Evolutionary conservation across 2,888 invertebrate genomes (phyloP), one percentile per base, ranked within the genome.

Genomic region (Agapostemon virescens): DNA sequence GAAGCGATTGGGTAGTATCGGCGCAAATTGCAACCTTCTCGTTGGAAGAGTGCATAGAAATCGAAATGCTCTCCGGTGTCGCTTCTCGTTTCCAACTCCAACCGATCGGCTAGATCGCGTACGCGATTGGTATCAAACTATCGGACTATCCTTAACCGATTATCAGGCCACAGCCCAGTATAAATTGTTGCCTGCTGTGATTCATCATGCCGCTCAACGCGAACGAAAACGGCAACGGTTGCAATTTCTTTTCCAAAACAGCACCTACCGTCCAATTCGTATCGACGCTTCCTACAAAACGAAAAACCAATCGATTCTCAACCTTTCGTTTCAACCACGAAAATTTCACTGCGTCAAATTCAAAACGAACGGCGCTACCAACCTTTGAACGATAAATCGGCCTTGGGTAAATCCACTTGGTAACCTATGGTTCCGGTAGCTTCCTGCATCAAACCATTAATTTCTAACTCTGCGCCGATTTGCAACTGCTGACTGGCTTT

Each of bases 311-410:
- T 36, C 17, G 15, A 33, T 36, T 23, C 38, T 5, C 52, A n/a
- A 26, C 5, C 6, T n/a, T 0, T 45, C 26, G 26, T 17, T 17
- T 40, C n/a, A n/a, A n/a, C n/a, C n/a, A n/a, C 26, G 0, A 7
- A 55, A 55, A 55, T 55, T 17, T 7, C 26, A 26, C 26, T 55
- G 13, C 26, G 2, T 15, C 26, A 0, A 6, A 23, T n/a, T 17
- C 23, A n/a, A 20, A 45, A 69, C 17, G n/a, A 55, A 23, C 13
- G n/a, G n/a, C n/a, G 15, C 55, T 17, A 90, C 91, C n/a, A n/a
- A 98, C 98, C 99, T 96, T 96, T 97, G 93, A 99, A 98, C 70
- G 97, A 95, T 89, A 98, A 95, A 93, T 98, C 98, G 73, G 98
- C 98, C 93, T 98, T 98, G 66, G 98, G 98, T 92, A 99, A 95